Evolutionary conservation across 2,888 invertebrate genomes (phyloP).

Genomic region (Scaeva pyrastri): DNA sequence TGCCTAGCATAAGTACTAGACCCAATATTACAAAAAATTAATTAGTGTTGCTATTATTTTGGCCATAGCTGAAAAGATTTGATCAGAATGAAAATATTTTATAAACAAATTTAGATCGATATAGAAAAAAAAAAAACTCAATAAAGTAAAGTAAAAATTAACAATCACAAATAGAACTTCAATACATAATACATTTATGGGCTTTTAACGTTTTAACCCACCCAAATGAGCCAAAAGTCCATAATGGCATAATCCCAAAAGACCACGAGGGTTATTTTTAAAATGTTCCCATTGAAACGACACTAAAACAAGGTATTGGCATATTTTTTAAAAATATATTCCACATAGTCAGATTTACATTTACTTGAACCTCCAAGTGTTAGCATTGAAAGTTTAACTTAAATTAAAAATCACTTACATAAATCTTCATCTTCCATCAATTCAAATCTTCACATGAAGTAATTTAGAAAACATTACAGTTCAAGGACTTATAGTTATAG

Average conservation of each 20-base stretch:
- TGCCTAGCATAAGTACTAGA: too few relatives aligned
- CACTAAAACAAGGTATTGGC: slow-evolving; percentile 8
- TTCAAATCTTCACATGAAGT: neutral
- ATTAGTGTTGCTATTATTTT: too few relatives aligned
- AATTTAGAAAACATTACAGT: slow-evolving; percentile 10
- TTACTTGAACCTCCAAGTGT: neutral
- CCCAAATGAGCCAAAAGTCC: too few relatives aligned
- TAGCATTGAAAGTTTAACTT: slow-evolving; percentile 1
- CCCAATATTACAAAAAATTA: too few relatives aligned
- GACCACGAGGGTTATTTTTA: slow-evolving; percentile 1
- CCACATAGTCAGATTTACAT: slow-evolving; percentile 8
- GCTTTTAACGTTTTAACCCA: too few relatives aligned
- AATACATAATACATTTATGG: too few relatives aligned
- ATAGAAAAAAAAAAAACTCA: too few relatives aligned
- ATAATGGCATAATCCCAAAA: slow-evolving; percentile 16
- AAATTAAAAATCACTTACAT: slow-evolving; percentile 7
- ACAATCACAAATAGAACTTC: too few relatives aligned
- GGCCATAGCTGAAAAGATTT: too few relatives aligned
- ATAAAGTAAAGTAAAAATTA: too few relatives aligned
- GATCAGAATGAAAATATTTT: too few relatives aligned
- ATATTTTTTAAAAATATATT: slow-evolving; percentile 19
- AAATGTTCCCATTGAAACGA: neutral
- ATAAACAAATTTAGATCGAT: too few relatives aligned
- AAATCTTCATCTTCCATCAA: slow-evolving; percentile 2
- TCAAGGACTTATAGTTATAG: neutral